Base-by-base conservation (phyloP, 2,113 vertebrate species). In the Tachysurus vachellii region DNA sequence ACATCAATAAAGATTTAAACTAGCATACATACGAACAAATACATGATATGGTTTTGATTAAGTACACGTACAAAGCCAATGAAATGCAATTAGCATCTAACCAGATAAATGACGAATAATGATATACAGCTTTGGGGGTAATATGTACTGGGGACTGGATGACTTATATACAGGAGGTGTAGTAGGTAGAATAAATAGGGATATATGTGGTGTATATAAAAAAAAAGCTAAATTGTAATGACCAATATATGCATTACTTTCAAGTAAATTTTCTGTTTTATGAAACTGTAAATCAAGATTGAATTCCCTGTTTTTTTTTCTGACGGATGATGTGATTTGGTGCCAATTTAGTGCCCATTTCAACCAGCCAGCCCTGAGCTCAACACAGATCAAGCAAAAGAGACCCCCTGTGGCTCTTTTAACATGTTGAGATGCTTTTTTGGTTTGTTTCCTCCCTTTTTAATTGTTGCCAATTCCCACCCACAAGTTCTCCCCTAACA, bases 381-480 rank as follows among this genome's bases (percentile, higher is more conserved):
- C 13, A 61, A 75, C 36, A 75, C 21, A 75, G 42, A 84, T 75
- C 54, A 84, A 84, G 17, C 75, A 23, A 59, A 59, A 73, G 53
- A 59, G 23, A 14, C 16, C 28, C 54, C n/a, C 82, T 73, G 82
- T 44, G 23, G 54, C 56, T 44, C 28, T 73, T 7, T n/a, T 73
- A 62, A 50, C 62, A 82, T 64, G 80, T 54, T 9, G 53, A 57
- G 23, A 53, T 47, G 16, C 9, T 14, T 44, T 23, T 53, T 54
- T 26, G 13, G 28, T 26, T 23, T 12, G 10, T 75, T 77, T 80
- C 28, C n/a, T 66, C 42, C 26, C 23, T 66, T 54, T 79, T 79
- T 1, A 54, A 54, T 79, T 79, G 23, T 54, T 79, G 75, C 26
- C 50, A 54, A 79, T 54, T 77, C 14, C 13, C 14, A 54, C n/a